These are phyloP conservation scores for Melanostigma gelatinosum DNA, from an alignment of 2,113 vertebrate species.

Conservation along the genomic window DNA sequence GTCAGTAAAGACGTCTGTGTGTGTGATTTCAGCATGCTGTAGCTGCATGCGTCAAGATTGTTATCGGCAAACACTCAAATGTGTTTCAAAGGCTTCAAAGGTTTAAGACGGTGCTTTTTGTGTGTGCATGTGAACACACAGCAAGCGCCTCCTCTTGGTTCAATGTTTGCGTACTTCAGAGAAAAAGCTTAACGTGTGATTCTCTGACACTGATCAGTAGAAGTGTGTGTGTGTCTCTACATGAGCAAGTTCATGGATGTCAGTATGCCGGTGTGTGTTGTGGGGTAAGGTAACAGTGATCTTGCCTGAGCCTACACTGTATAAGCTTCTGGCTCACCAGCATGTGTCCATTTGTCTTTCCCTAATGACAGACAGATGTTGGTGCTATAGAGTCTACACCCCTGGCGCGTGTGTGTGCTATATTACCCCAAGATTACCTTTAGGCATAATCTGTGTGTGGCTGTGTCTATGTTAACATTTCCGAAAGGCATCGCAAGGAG, in stretches of 20 bases:
- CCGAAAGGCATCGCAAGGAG: constrained; percentile 26
- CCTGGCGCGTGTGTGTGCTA: constrained; percentile 15
- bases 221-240: not conserved
- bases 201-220: not conserved
- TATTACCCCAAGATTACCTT: constrained; percentile 13
- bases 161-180: constrained; percentile 8
- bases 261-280: constrained; percentile 5
- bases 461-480: constrained; percentile 35
- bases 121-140: not conserved
- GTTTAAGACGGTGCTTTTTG: not conserved
- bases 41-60: not conserved
- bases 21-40: not conserved
- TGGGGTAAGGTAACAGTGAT: constrained; percentile 68
- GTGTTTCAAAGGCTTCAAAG: not conserved
- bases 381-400: constrained; percentile 51
- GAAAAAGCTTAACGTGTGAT: not conserved
- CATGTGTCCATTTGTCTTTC: constrained; percentile 44
- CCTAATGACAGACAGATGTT: constrained; percentile 73
- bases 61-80: not conserved
- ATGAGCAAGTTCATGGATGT: not conserved
- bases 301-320: constrained; percentile 46
- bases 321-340: constrained; percentile 45
- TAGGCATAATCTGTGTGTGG: constrained; percentile 19
- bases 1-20: not conserved
- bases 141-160: not conserved